These are phyloP conservation scores for Chironomus riparius DNA, from an alignment of 2,888 invertebrate genomes.

Conservation along the genomic window DNA sequence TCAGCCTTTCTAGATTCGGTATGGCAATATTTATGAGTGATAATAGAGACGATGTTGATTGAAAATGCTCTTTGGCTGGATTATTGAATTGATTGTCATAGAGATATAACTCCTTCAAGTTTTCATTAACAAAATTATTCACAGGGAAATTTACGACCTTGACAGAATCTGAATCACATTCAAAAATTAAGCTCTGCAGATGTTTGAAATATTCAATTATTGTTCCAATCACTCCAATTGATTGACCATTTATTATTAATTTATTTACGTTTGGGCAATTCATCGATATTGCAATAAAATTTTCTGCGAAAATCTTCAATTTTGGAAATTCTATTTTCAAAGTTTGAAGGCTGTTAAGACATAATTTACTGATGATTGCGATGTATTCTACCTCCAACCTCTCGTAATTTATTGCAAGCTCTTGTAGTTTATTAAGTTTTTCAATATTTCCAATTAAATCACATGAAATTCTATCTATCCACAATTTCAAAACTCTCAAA, in stretches of 20 bases:
- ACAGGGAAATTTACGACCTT: slow-evolving; percentile 8
- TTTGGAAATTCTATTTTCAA: slow-evolving; percentile 13
- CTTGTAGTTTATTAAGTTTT: not conserved
- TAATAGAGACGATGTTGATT: not conserved
- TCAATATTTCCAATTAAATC: not conserved
- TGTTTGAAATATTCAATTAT: slow-evolving; percentile 1
- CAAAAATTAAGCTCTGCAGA: not conserved
- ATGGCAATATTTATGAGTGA: not conserved
- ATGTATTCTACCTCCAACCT: slow-evolving; percentile 13
- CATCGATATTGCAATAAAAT: not conserved
- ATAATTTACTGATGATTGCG: not conserved
- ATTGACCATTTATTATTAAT: slow-evolving; percentile 4
- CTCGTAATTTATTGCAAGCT: not conserved
- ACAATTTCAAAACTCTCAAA: not conserved
- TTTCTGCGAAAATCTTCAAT: slow-evolving; percentile 1
- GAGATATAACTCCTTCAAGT: not conserved
- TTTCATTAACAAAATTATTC: not conserved
- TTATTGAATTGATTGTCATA: not conserved
- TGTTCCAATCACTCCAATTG: slow-evolving; percentile 6
- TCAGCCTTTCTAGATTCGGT: not conserved
- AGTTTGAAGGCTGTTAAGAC: not conserved
- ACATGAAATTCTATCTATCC: slow-evolving; percentile 11
- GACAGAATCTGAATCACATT: slow-evolving; percentile 6
- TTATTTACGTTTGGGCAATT: not conserved
- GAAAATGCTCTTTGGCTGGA: not conserved